Evolutionary conservation across 2,888 invertebrate genomes (phyloP).

Genomic region (Yponomeuta evonymella): DNA sequence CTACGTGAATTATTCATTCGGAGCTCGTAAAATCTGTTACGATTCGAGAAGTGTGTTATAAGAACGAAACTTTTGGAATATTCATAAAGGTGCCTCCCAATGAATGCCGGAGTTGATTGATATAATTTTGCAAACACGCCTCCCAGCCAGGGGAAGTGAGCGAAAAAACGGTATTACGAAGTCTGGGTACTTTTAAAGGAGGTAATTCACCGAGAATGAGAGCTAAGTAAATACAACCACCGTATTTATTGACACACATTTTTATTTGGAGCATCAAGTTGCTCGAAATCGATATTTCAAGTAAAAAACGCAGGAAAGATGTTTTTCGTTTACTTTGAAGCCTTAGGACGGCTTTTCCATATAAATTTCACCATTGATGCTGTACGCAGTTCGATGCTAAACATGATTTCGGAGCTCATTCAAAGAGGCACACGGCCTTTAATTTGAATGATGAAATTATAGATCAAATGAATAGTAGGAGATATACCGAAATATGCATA

Average conservation of each 20-base stretch:
- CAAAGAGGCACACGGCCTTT: too few species aligned
- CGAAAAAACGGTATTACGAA: background rate
- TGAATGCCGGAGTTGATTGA: background rate
- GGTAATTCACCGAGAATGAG: background rate
- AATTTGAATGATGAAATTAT: too few species aligned
- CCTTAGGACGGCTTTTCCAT: too few species aligned
- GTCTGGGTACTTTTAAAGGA: background rate
- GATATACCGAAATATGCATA: too few species aligned
- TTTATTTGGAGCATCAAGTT: background rate
- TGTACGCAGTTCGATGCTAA: too few species aligned
- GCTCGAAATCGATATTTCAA: background rate
- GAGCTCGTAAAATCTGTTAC: conserved; percentile 11
- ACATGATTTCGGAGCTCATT: too few species aligned
- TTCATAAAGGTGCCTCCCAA: background rate
- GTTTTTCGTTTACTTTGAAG: too few species aligned
- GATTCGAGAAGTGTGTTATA: background rate
- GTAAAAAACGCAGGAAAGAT: background rate
- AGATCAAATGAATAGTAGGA: too few species aligned
- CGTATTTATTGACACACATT: background rate
- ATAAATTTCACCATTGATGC: too few species aligned
- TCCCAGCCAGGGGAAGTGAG: background rate
- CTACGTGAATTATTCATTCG: conserved; percentile 7
- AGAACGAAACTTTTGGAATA: conserved; percentile 1
- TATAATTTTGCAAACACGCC: conserved; percentile 1
- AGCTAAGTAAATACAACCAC: background rate